These are phyloP conservation scores for Aotus griseimembra DNA, from an alignment of 2,797 vertebrate genomes.

Conservation along the genomic window DNA sequence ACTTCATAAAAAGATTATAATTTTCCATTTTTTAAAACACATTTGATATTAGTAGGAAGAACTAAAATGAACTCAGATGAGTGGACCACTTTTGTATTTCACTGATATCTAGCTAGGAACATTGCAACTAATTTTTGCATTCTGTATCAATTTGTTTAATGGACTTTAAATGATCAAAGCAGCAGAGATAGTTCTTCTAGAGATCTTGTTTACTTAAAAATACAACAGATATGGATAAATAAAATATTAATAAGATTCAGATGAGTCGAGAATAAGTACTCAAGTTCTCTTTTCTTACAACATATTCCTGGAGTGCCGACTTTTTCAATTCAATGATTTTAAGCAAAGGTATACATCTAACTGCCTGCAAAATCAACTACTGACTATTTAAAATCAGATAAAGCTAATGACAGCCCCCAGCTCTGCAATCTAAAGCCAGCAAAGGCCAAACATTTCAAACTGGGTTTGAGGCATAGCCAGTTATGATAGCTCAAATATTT, in stretches of 20 bases:
- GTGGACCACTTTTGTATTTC: background rate
- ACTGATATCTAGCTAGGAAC: background rate
- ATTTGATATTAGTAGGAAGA: constrained; percentile 1
- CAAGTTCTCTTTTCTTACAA: background rate
- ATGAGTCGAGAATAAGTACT: background rate
- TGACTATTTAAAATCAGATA: background rate
- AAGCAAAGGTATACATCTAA: background rate
- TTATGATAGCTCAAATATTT: background rate
- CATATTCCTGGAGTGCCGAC: background rate
- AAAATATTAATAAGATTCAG: background rate
- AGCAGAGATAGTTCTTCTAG: background rate
- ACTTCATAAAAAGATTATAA: background rate
- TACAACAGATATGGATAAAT: background rate
- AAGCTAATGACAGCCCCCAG: background rate
- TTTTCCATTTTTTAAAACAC: background rate
- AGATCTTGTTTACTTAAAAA: background rate
- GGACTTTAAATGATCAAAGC: constrained; percentile 5
- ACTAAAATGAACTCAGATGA: background rate
- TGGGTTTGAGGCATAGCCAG: background rate
- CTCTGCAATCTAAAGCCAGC: background rate
- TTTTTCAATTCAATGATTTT: background rate
- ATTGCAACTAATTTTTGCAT: background rate
- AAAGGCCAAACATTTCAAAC: background rate
- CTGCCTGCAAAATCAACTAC: background rate
- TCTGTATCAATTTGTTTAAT: background rate